A percentile compares a stretch with the other conserved stretches of the same genome.
Evolutionary conservation across 1,140 invertebrate species (phyloP).

Genomic region (Drosophila navojoa): DNA sequence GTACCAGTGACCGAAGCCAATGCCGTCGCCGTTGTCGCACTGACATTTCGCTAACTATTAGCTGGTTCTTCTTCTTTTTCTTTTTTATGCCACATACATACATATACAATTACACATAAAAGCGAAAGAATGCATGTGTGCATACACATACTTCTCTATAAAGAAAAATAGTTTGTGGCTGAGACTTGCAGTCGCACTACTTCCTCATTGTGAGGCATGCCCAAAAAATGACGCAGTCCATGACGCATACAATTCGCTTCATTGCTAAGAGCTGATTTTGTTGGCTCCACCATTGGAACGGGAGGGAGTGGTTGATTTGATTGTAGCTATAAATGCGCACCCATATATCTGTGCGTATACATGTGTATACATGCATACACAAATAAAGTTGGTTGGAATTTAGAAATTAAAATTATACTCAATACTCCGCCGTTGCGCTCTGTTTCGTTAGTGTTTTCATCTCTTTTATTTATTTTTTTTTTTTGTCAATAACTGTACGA

Average conservation of each 20-base stretch:
- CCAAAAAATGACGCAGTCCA: conserved; percentile 52
- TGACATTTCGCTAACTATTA: conserved; percentile 41
- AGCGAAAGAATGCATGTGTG: neutral
- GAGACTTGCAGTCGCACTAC: conserved; percentile 39
- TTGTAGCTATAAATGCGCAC: conserved; percentile 29
- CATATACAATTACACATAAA: conserved; percentile 29
- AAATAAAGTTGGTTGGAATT: conserved; percentile 7
- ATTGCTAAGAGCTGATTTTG: conserved; percentile 24
- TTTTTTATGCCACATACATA: conserved; percentile 18
- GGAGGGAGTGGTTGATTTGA: conserved; percentile 34
- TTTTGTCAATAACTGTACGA: conserved; percentile 57
- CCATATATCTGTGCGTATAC: conserved; percentile 19
- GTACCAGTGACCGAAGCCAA: conserved; percentile 48
- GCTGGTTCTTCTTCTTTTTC: conserved; percentile 16
- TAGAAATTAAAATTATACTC: conserved; percentile 24
- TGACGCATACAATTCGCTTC: conserved; percentile 48
- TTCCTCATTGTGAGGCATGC: conserved; percentile 46
- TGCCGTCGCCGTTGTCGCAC: conserved; percentile 12
- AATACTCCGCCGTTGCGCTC: conserved; percentile 32
- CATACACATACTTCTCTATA: conserved; percentile 20
- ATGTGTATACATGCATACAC: conserved; percentile 17
- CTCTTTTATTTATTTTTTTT: conserved; percentile 46
- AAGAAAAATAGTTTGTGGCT: conserved; percentile 30
- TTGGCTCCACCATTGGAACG: conserved; percentile 21
- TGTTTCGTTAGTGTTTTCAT: conserved; percentile 22